Percentiles rank a stretch among this genome's conserved stretches.
phyloP scores from a whole-genome alignment of 2,113 vertebrate species.

The Otolemur garnettii region DNA sequence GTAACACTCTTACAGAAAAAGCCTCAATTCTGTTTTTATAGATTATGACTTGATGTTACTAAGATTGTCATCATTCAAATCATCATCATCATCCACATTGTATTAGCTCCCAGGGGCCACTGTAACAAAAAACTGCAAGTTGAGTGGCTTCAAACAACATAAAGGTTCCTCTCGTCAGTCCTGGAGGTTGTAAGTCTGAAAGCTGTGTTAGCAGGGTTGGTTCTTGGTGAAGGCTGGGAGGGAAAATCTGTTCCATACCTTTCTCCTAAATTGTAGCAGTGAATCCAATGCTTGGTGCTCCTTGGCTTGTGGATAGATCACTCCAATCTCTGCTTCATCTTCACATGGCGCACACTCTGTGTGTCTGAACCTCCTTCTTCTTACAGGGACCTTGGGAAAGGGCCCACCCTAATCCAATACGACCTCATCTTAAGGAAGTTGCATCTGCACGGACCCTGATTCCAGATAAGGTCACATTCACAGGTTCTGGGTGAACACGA shows the following conservation, averaged over 20 bases:
- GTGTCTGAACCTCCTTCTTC: neutral
- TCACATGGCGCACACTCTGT: neutral
- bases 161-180: neutral
- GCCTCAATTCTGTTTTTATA: neutral
- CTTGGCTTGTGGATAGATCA: neutral
- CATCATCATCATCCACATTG: neutral
- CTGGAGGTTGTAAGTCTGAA: neutral
- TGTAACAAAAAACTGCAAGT: neutral
- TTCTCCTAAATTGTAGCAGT: too few species aligned
- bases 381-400: neutral
- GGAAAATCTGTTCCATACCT: neutral
- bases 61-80: neutral
- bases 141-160: neutral
- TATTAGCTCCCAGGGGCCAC: neutral
- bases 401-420: neutral
- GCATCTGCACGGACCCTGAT: neutral
- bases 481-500: neutral
- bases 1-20: neutral
- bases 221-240: neutral
- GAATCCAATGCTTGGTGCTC: neutral
- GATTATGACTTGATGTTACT: neutral
- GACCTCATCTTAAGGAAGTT: neutral
- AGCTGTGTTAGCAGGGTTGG: neutral
- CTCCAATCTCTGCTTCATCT: neutral
- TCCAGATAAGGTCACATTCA: neutral